Percentiles rank a stretch among this genome's conserved stretches.
Evolutionary conservation across 2,113 vertebrate species (phyloP).

Genomic region (Paramormyrops kingsleyae): DNA sequence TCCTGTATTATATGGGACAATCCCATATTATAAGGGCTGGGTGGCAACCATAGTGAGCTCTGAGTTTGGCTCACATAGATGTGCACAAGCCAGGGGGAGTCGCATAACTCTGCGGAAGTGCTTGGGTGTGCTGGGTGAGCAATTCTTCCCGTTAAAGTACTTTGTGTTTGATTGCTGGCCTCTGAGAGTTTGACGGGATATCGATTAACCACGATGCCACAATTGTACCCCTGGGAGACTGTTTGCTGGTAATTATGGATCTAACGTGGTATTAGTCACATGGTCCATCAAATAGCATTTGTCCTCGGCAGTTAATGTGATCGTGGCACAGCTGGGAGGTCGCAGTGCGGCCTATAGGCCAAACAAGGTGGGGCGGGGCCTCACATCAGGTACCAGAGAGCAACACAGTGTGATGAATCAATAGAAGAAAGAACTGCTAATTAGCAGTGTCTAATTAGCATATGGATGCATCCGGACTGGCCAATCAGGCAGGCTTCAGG

Average conservation of each 20-base stretch:
- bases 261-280: not conserved
- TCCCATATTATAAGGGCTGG: no score
- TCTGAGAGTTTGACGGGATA: slow-evolving; percentile 33
- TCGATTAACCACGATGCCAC: slow-evolving; percentile 48
- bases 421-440: not conserved
- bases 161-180: slow-evolving; percentile 25
- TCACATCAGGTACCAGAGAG: not conserved
- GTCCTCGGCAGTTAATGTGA: slow-evolving; percentile 42
- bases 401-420: not conserved
- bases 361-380: not conserved
- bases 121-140: not conserved
- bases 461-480: not conserved
- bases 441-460: not conserved
- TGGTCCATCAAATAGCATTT: not conserved
- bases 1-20: no score
- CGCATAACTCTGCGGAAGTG: not conserved
- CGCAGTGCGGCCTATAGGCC: slow-evolving; percentile 12
- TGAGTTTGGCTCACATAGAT: not conserved
- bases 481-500: not conserved
- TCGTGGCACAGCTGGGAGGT: slow-evolving; percentile 23
- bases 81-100: not conserved
- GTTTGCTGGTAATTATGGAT: slow-evolving; percentile 17
- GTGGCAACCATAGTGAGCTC: no score
- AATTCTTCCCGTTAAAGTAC: not conserved
- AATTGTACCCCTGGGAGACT: slow-evolving; percentile 39